Base-by-base conservation (phyloP, 2,113 vertebrate genomes). In the Pedetes capensis region DNA sequence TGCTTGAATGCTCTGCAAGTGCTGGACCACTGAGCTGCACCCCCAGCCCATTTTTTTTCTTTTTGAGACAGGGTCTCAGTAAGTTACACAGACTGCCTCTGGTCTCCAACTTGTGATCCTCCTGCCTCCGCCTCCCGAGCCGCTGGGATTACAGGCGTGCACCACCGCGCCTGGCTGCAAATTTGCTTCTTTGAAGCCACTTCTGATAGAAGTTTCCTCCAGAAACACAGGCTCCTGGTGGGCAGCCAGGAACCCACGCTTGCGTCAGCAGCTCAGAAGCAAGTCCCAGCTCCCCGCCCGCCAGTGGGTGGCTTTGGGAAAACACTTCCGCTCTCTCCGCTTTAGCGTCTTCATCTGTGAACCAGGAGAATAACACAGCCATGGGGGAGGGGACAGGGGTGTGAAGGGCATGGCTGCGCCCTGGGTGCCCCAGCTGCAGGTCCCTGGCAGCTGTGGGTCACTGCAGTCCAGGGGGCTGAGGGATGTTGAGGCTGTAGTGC, bases 351-450 rank as follows among this genome's bases (percentile, higher is more conserved):
- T 76, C n/a, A 13, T 57, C 18, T 64, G 39, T 32, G 4, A 61
- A 5, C 16, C 11, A 16, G 14, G 16, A 11, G 2, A 12, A 39
- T 12, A 34, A 12, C 34, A 23, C 53, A 20, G n/a, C n/a, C 14
- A 5, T 32, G 47, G 57, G 0, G 0, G 8, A n/a, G 27, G 37
- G n/a, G 25, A 12, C 32, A 49, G 2, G 37, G 37, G 9, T 2
- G 1, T 16, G 66, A 14, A 34, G 44, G 34, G 7, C 4, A n/a
- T n/a, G n/a, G n/a, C n/a, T n/a, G n/a, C n/a, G 71, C 42, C 12
- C 7, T 61, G 57, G 11, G 7, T 4, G 57, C 57, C 57, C 27
- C 20, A 25, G 57, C 57, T 25, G 27, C 22, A 61, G 57, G 22
- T 6, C 27, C 27, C 0, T 16, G 53, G 42, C 42, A 20, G 2